Conservation (phyloP, 2,113 vertebrate genomes). For the Vidua macroura region DNA sequence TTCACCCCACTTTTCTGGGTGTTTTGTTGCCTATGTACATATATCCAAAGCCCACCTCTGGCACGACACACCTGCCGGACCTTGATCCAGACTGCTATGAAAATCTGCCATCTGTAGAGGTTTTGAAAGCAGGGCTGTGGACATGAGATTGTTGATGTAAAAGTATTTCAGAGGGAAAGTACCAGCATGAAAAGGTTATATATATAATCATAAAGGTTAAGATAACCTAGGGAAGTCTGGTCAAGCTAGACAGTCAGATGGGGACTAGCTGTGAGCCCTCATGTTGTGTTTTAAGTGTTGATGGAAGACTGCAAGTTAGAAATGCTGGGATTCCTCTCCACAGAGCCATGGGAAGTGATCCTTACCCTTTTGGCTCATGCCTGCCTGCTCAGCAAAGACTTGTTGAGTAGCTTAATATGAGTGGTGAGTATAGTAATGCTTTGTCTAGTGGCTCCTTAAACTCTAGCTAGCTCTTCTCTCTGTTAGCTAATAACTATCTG, state of each 20-base stretch:
- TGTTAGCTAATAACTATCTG: background rate
- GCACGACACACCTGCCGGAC: accelerated
- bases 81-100: background rate
- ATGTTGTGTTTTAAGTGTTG: background rate
- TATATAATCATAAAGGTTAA: background rate
- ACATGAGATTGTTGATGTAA: background rate
- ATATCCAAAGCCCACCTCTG: background rate
- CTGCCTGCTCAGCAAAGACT: background rate
- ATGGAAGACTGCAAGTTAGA: background rate
- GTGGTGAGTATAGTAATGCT: background rate
- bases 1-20: background rate
- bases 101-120: background rate
- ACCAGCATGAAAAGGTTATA: background rate
- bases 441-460: background rate
- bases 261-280: background rate
- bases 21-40: background rate
- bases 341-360: background rate
- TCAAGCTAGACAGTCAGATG: background rate
- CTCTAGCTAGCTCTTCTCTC: background rate
- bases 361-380: background rate
- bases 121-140: background rate
- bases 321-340: background rate
- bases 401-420: background rate
- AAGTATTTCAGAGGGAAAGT: background rate
- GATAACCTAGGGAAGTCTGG: background rate